Evolutionary conservation across 2,113 vertebrate genomes (phyloP).

Genomic region (Silurus meridionalis): DNA sequence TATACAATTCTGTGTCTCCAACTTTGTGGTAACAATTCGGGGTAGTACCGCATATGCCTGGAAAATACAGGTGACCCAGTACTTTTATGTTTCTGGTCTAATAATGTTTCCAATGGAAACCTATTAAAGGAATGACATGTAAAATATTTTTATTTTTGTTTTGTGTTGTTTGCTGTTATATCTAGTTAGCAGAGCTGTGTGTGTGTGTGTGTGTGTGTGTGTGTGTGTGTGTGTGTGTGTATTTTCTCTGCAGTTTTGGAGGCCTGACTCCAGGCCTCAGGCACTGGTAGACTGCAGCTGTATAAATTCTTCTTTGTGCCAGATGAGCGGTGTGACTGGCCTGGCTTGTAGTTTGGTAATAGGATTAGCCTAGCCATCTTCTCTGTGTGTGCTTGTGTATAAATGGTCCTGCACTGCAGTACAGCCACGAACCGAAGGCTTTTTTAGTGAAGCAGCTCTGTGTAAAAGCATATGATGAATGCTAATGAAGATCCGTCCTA

Average conservation of each 20-base stretch:
- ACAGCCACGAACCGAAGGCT: conserved; percentile 9
- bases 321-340: conserved; percentile 48
- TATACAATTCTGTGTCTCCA: no score
- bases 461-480: conserved; percentile 26
- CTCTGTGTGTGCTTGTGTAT: conserved; percentile 32
- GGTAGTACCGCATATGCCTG: no score
- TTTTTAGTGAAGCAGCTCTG: conserved; percentile 24
- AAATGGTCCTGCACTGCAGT: conserved; percentile 22
- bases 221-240: neutral
- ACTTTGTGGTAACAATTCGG: no score
- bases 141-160: neutral
- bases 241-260: neutral
- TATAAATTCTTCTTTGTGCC: conserved; percentile 40
- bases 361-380: conserved; percentile 54
- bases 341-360: conserved; percentile 49
- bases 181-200: neutral
- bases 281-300: conserved; percentile 37
- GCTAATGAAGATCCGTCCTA: conserved; percentile 20
- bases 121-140: neutral
- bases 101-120: neutral
- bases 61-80: no score
- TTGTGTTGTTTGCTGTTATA: neutral
- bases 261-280: conserved; percentile 11
- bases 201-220: neutral
- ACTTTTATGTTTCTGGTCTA: neutral